phyloP scores from a whole-genome alignment of 2,113 vertebrate species.

The Nymphicus hollandicus region DNA sequence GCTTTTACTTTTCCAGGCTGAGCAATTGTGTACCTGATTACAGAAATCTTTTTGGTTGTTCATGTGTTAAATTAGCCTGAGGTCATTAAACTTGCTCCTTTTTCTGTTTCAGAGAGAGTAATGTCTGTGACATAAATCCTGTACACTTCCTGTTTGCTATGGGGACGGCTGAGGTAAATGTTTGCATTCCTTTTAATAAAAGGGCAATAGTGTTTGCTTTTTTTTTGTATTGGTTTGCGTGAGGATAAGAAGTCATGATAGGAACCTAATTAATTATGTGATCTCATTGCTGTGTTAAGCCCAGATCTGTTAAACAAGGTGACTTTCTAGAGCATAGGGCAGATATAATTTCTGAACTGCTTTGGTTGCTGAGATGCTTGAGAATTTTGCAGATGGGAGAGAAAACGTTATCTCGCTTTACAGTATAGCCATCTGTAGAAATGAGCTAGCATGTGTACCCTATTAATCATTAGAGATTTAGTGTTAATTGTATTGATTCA shows the following conservation, averaged over 20 bases:
- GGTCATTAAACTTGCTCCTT: not conserved
- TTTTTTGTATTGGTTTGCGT: not conserved
- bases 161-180: constrained; percentile 87
- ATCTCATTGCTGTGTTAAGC: not conserved
- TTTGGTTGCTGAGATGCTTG: not conserved
- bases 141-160: constrained; percentile 90
- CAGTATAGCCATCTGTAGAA: not conserved
- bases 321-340: not conserved
- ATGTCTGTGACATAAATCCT: constrained; percentile 92
- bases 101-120: constrained; percentile 83
- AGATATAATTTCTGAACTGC: not conserved
- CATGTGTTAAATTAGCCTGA: not conserved
- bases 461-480: not conserved
- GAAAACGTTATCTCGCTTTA: not conserved
- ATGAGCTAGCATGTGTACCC: not conserved
- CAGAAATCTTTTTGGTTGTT: not conserved
- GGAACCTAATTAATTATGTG: not conserved
- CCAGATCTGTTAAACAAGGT: not conserved
- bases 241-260: not conserved
- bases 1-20: not conserved
- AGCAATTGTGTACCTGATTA: not conserved
- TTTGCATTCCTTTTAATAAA: not conserved
- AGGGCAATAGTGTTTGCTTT: not conserved
- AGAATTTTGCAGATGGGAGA: not conserved
- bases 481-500: not conserved